Base-by-base conservation (phyloP, 2,113 vertebrate species). In the Barnardius zonarius region DNA sequence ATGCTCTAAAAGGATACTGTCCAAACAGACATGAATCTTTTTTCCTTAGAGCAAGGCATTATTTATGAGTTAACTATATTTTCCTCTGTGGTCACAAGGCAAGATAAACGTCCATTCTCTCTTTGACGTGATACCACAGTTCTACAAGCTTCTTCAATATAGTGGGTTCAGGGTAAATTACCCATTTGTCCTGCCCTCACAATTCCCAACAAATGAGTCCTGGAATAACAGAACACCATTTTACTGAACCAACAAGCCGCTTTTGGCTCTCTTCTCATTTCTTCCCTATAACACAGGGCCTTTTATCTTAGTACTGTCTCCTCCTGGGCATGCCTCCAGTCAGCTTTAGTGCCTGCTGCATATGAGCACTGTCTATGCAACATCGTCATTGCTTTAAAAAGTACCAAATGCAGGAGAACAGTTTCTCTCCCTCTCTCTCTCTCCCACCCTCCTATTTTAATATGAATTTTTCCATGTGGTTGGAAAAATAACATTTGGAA, bases 401-500 rank as follows among this genome's bases (percentile, higher is more conserved):
- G 52, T 41, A 96, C 72, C 73, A 78, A 96, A 96, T 16, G 77
- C 69, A 84, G 48, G 48, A 86, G 90, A 93, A 94, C 33, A 25
- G 91, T 75, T 92, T 68, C 30, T 88, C 83, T 93, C n/a, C 37
- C 51, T 80, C 83, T 92, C 31, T 54, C 46, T 39, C 54, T 13
- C 33, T 25, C 41, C 28, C 30, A 6, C 25, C 37, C 49, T 19
- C 9, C 3, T 5, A 69, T 93, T 92, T 67, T 61, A 95, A 94
- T 90, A 97, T 72, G 61, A 95, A 78, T 93, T 95, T 96, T 96
- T 97, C 93, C 80, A 8, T 96, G 90, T 94, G 96, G 90, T 90
- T 95, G 93, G 76, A 90, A 66, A 95, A 96, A 78, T 86, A 96
- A 95, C 96, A 96, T 95, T 95, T 97, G 96, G 95, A 96, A 95